Evolutionary conservation across 2,113 vertebrate genomes (phyloP), one percentile per base, ranked within the genome.

Genomic region (Toxotes jaculatrix): DNA sequence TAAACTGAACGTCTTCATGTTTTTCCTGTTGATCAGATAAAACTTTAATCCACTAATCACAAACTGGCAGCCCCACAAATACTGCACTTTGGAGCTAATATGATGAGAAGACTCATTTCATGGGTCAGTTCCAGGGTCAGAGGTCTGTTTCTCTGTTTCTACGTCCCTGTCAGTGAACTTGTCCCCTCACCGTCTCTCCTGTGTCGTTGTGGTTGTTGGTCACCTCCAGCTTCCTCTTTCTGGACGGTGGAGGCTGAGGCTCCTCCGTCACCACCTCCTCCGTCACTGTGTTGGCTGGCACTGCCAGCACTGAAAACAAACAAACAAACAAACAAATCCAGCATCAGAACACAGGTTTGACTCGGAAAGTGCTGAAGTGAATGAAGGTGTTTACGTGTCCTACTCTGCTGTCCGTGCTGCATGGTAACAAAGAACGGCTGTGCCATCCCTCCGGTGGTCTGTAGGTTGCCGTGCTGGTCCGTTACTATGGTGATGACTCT

Each of bases 401-500:
- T 80, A 97, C 97, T 96, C 94, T 96, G 96, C 83, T 97, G 96
- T 16, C 97, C 96, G 0, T 97, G 95, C 72, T 96, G 97, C 96
- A 97, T 82, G 21, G 96, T 96, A 1, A 98, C 95, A 4, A 97
- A 91, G 77, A 98, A 96, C 0, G 96, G 97, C 83, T 96, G 97
- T 4, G 94, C 63, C 55, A 96, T 90, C 65, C 94, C 84, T 17
- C 93, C 91, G 0, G 94, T 91, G 13, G 93, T 93, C 63, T 96
- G 96, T 73, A 97, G 93, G 85, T 93, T 95, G 56, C 96, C 93
- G 7, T 97, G 94, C 68, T 96, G 95, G 61, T 97, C 96, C 0
- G 97, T 96, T 36, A 98, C 94, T 56, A 98, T 97, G 77, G 97
- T 96, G 79, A 98, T 97, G 75, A 98, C 95, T 23, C 95, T 94